A percentile compares a stretch with the other conserved stretches of the same genome.
Conservation (phyloP, 2,797 vertebrate genomes). For the Muraenolepis orangiensis region DNA sequence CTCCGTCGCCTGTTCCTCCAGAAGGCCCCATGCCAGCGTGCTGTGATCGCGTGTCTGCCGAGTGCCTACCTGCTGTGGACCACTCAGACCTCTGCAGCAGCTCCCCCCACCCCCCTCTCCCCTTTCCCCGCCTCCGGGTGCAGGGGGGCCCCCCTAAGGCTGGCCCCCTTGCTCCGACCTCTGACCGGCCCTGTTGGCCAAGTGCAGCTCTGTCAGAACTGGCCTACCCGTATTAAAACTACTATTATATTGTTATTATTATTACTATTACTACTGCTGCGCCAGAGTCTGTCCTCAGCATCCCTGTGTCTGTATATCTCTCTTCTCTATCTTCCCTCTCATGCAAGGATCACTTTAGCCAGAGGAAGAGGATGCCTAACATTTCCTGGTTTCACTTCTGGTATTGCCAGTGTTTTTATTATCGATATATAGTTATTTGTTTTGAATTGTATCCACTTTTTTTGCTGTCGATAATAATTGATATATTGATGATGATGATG, state of each 20-base stretch:
- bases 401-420: constrained; percentile 63
- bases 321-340: constrained; percentile 51
- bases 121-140: constrained; percentile 6
- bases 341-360: constrained; percentile 78
- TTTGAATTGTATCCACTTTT: constrained; percentile 50
- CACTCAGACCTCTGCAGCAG: constrained; percentile 62
- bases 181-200: constrained; percentile 48
- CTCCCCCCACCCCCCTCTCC: constrained; percentile 31
- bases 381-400: constrained; percentile 48
- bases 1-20: constrained; percentile 14
- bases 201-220: constrained; percentile 71
- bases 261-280: constrained; percentile 56
- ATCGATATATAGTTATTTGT: constrained; percentile 19
- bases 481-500: constrained; percentile 65
- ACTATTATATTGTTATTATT: too few relatives aligned
- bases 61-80: constrained; percentile 80
- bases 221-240: constrained; percentile 62
- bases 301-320: constrained; percentile 45
- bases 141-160: constrained; percentile 52
- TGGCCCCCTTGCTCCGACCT: constrained; percentile 34
- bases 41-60: constrained; percentile 75
- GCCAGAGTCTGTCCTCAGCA: constrained; percentile 68
- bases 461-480: constrained; percentile 66
- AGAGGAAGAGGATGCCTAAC: constrained; percentile 59
- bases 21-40: constrained; percentile 67